A percentile compares a stretch with the other conserved stretches of the same genome.
These are phyloP conservation scores for Octopus bimaculoides DNA, from an alignment of 1,140 invertebrate genomes.

Conservation along the genomic window DNA sequence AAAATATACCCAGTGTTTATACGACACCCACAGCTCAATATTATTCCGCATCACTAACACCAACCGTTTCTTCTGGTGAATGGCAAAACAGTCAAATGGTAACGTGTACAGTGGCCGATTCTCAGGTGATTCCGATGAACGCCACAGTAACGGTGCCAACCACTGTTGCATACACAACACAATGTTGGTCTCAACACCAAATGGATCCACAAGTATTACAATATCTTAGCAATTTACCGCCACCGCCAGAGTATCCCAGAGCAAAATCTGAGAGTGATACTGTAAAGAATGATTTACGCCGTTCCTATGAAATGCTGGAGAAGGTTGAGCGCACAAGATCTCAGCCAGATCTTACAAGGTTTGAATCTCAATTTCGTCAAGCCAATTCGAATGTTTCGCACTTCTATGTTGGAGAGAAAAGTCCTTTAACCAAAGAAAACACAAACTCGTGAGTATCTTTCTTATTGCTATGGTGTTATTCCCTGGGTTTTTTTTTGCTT, in stretches of 20 bases:
- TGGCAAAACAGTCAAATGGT: background rate
- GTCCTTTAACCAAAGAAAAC: background rate
- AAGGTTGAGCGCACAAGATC: constrained; percentile 62
- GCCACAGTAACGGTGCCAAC: constrained; percentile 7
- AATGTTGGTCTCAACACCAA: background rate
- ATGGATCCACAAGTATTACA: constrained; percentile 21
- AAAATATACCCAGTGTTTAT: constrained; percentile 23
- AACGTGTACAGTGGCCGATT: background rate
- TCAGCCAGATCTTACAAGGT: constrained; percentile 67
- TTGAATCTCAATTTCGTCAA: constrained; percentile 30
- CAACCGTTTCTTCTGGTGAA: background rate
- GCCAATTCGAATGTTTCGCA: background rate
- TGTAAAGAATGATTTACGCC: constrained; percentile 53
- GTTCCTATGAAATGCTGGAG: constrained; percentile 42
- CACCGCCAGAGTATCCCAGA: constrained; percentile 49
- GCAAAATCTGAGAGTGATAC: constrained; percentile 58
- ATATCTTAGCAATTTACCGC: constrained; percentile 40
- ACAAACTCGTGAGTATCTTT: background rate
- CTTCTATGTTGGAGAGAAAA: constrained; percentile 4
- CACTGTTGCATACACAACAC: constrained; percentile 5
- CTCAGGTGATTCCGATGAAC: constrained; percentile 5
- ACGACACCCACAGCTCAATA: constrained; percentile 20
- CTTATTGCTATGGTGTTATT: no score
- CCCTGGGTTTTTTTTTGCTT: no score
- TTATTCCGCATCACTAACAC: constrained; percentile 25